Base-by-base conservation (phyloP, 2,113 vertebrate species). In the Electrona antarctica region DNA sequence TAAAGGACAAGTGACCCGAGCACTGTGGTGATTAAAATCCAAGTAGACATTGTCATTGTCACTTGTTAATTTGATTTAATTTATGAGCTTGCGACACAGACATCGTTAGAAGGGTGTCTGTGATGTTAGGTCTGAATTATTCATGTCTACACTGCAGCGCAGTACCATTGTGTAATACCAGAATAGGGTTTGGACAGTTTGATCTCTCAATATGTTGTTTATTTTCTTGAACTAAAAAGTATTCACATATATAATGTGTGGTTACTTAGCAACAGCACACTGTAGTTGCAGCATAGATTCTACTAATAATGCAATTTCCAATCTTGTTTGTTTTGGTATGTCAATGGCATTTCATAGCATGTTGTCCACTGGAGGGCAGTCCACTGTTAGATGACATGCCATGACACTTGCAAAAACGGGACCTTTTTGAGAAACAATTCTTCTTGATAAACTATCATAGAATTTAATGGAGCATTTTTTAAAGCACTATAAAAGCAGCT, bases 1-100 rank as follows among this genome's bases (percentile, higher is more conserved):
- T 54, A 12, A 54, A 54, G n/a, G n/a, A 54, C n/a, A 5, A 13
- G 64, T 9, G 70, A 81, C 78, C 69, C 77, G 50, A 76, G 82
- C 21, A 49, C 72, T 82, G 82, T 85, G 78, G 64, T 69, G 7
- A 56, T 69, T 70, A 10, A 21, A 21, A 21, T 8, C 14, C 8
- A 33, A 56, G 13, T 29, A 48, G 46, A 15, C 33, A 41, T 4
- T 71, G 59, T 76, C 3, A 54, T 6, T 55, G 63, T 76, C 21
- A 33, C 11, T 41, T 41, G 0, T 62, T n/a, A 69, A 14, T 14
- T 64, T 52, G 12, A 45, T 8, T 7, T n/a, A 33, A 21, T 59
- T 12, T 52, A 14, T 3, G 11, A 60, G 33, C 28, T 41, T 60
- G 58, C 11, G 58, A 60, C 58, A 11, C 33, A 12, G 8, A 60